Evolutionary conservation across 2,797 vertebrate genomes (phyloP), one percentile per base, ranked within the genome.

Genomic region (Siniperca scherzeri): DNA sequence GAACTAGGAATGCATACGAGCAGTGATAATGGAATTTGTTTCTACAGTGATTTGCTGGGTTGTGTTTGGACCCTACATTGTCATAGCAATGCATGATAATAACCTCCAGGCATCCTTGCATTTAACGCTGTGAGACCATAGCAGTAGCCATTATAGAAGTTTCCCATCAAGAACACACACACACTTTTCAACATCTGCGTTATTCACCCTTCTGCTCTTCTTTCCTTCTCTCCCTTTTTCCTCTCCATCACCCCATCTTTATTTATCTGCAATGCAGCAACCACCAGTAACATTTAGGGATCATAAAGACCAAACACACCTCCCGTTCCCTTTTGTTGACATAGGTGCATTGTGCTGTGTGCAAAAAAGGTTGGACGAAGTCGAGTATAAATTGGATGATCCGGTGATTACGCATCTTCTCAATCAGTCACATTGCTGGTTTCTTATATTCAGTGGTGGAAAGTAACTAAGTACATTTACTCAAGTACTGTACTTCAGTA

Each of bases 21-120:
- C 73, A 42, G 36, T 70, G 62, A 83, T 81, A 89, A 91, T 87
- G 80, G 81, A 88, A 91, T 87, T 70, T 82, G 71, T 88, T 68
- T 76, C 81, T 77, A 33, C 64, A 42, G 66, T 81, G 83, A 78
- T 88, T 67, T 83, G 67, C 72, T 38, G 4, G 36, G 69, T 81
- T 22, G 71, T 70, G 46, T 78, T 81, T 85, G 61, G 76, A 77
- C 62, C 27, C 61, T 78, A 13, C 69, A 42, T 78, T 77, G 76
- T 77, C 81, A 77, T 55, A 50, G 61, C 30, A 68, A 44, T 60
- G 81, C 69, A 66, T 55, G 78, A 75, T 81, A 82, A 87, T 78
- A 80, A 80, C 77, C 76, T 46, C 25, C 42, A 81, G 85, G 90
- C 83, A 60, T 60, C 61, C 7, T 50, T 64, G 53, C 70, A 53